Conservation (phyloP, 2,888 invertebrate genomes). For the Belgica antarctica region DNA sequence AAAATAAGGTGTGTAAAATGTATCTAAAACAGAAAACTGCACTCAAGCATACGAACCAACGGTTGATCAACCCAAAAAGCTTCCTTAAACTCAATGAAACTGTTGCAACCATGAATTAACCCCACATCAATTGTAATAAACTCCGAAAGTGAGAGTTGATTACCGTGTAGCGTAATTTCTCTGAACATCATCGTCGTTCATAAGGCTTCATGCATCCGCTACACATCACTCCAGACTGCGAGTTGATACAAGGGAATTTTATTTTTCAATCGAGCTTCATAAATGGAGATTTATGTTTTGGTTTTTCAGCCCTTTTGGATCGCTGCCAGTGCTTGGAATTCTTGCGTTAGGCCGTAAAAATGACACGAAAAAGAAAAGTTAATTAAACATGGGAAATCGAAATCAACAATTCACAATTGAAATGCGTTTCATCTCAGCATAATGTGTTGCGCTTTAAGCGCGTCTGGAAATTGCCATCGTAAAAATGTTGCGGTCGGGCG, state of each 20-base stretch:
- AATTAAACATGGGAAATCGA: background rate
- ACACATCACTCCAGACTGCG: background rate
- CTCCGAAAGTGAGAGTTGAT: background rate
- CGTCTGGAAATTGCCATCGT: constrained; percentile 32
- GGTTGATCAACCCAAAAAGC: no score
- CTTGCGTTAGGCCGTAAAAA: background rate
- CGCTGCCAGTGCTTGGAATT: constrained; percentile 18
- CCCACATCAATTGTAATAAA: background rate
- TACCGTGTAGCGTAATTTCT: background rate
- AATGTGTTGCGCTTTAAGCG: background rate
- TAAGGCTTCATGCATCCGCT: constrained; percentile 35
- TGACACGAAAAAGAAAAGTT: constrained; percentile 2
- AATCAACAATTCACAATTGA: background rate
- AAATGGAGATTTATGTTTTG: background rate
- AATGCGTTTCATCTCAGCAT: background rate
- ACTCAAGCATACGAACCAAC: no score
- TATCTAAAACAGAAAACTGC: no score
- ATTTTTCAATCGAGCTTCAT: background rate
- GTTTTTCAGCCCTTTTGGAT: no score
- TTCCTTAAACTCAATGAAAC: no score
- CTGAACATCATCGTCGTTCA: constrained; percentile 23
- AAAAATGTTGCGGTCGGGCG: constrained; percentile 42
- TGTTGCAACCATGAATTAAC: no score
- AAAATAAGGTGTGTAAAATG: no score
- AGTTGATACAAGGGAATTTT: background rate